Conservation (phyloP, 2,797 vertebrate genomes). For the Uromys caudimaculatus region DNA sequence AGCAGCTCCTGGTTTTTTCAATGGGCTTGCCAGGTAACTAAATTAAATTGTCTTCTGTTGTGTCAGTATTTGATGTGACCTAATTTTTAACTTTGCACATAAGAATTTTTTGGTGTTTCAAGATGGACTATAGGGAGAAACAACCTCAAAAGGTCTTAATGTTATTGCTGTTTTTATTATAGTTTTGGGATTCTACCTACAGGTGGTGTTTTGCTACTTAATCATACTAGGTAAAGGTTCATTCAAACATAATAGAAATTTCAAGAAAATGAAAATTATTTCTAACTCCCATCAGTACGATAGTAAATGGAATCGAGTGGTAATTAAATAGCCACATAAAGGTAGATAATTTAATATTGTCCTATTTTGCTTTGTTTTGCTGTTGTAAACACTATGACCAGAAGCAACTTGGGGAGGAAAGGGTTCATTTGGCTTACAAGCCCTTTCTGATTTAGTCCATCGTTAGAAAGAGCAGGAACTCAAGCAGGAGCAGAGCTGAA, state of each 20-base stretch:
- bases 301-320: background rate
- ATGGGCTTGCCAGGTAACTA: background rate
- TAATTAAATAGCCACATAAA: background rate
- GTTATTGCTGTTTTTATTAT: background rate
- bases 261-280: background rate
- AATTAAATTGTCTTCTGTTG: background rate
- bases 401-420: background rate
- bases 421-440: background rate
- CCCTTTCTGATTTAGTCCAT: background rate
- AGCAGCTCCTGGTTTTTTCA: accelerated
- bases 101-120: background rate
- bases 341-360: background rate
- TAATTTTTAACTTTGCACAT: background rate
- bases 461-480: background rate
- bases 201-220: background rate
- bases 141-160: background rate
- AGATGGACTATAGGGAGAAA: background rate
- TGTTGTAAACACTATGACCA: background rate
- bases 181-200: background rate
- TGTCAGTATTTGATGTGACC: background rate
- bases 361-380: background rate
- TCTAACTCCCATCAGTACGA: background rate
- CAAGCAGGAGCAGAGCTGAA: background rate
- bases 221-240: background rate
- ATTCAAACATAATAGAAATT: background rate